Percentiles rank a stretch among this genome's conserved stretches.
These are phyloP conservation scores for Myotis findleyi DNA, from an alignment of 2,797 vertebrate species.

Conservation along the genomic window DNA sequence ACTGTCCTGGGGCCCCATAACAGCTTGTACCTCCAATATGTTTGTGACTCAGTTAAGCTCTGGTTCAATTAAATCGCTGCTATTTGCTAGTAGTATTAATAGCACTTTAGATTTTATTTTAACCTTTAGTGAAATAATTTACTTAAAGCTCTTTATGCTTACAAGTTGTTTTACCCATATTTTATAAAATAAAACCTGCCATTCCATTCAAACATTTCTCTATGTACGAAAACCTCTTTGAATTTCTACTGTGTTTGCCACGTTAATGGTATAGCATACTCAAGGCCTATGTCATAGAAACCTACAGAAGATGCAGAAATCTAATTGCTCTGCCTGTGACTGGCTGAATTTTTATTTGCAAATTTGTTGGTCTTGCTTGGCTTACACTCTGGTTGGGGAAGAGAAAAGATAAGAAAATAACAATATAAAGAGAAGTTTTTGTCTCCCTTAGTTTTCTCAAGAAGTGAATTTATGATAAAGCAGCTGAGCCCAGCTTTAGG, in stretches of 20 bases:
- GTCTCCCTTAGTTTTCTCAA: neutral
- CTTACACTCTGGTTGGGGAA: neutral
- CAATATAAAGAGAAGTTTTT: neutral
- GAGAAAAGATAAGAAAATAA: neutral
- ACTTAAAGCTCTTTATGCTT: neutral
- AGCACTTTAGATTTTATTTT: conserved; percentile 28
- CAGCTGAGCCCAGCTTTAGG: neutral
- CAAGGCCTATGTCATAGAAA: accelerated
- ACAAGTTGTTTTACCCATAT: neutral
- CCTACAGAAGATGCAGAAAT: neutral
- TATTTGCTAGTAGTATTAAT: neutral
- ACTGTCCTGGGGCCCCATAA: neutral
- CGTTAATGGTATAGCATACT: neutral
- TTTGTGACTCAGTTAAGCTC: neutral
- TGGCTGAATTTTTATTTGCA: too few species aligned
- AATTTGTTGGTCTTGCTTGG: neutral
- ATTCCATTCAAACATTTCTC: neutral
- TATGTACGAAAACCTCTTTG: neutral
- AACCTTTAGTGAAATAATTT: neutral
- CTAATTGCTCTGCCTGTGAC: neutral
- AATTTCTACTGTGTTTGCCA: neutral
- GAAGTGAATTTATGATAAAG: neutral
- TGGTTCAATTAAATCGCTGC: too few species aligned
- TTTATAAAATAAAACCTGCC: neutral
- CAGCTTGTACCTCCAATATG: neutral